phyloP scores from a whole-genome alignment of 2,797 vertebrate species.

The Eulemur albifrons region DNA sequence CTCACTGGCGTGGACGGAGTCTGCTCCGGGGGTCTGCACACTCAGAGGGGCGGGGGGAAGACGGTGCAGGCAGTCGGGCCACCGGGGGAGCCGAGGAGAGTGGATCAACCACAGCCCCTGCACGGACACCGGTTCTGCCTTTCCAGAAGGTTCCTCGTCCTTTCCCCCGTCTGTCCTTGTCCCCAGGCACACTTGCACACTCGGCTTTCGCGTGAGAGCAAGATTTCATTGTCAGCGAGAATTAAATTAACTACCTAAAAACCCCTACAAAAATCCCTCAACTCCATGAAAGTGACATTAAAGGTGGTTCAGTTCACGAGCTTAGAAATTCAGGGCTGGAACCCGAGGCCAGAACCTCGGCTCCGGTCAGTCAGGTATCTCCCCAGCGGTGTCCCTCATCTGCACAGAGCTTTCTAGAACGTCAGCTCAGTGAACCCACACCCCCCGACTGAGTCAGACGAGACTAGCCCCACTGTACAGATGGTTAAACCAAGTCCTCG shows the following conservation, averaged over 20 bases:
- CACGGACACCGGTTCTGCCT: too few relatives aligned
- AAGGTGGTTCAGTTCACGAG: background rate
- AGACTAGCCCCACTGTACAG: background rate
- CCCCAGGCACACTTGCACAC: background rate
- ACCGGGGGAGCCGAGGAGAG: background rate
- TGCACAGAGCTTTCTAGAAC: background rate
- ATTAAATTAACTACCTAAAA: conserved; percentile 23
- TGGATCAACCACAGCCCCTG: background rate
- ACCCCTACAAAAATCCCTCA: background rate
- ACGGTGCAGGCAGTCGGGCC: fast-evolving
- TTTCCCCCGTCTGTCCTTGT: background rate
- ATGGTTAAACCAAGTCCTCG: background rate
- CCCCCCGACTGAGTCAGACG: background rate
- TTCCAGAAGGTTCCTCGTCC: background rate
- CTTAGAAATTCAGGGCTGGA: background rate
- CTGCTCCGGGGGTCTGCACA: background rate
- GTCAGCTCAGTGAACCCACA: background rate
- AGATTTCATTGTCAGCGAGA: background rate
- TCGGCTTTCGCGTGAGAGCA: background rate
- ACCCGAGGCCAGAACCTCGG: background rate
- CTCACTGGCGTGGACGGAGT: background rate
- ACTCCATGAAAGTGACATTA: background rate
- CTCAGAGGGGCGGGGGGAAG: background rate
- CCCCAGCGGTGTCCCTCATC: background rate
- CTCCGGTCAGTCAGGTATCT: background rate